Evolutionary conservation across 2,113 vertebrate genomes (phyloP).

Genomic region (Marcusenius ussheri): DNA sequence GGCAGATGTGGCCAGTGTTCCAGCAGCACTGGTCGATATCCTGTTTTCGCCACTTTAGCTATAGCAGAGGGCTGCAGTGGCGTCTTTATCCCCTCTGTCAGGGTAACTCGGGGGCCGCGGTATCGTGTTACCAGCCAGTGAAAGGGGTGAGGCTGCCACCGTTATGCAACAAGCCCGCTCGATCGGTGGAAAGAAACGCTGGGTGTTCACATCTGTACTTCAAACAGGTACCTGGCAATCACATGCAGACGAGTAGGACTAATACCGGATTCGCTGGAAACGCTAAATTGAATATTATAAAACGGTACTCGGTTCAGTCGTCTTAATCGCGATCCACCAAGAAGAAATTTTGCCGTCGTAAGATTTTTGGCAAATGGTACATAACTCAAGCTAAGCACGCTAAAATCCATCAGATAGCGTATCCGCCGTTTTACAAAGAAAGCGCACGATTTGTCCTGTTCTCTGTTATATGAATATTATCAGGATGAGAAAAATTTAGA

Average conservation of each 20-base stretch:
- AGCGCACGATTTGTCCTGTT: not conserved
- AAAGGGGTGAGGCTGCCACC: not conserved
- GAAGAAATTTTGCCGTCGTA: not conserved
- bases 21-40: not conserved
- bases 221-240: not conserved
- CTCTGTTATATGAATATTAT: not conserved
- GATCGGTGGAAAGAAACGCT: not conserved
- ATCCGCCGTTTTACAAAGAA: not conserved
- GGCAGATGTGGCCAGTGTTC: not conserved
- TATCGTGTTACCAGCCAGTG: not conserved
- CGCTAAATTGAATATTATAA: not conserved
- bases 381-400: not conserved
- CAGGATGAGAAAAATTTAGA: not conserved
- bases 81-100: not conserved
- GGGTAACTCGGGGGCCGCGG: not conserved
- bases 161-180: not conserved
- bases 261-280: not conserved
- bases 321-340: not conserved
- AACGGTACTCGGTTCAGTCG: not conserved
- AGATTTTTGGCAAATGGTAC: not conserved
- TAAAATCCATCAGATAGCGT: not conserved
- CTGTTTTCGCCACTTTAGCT: not conserved
- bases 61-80: not conserved
- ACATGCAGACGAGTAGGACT: not conserved
- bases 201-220: not conserved